phyloP scores from a whole-genome alignment of 1,140 invertebrate genomes.

The Sweltsa coloradensis region DNA sequence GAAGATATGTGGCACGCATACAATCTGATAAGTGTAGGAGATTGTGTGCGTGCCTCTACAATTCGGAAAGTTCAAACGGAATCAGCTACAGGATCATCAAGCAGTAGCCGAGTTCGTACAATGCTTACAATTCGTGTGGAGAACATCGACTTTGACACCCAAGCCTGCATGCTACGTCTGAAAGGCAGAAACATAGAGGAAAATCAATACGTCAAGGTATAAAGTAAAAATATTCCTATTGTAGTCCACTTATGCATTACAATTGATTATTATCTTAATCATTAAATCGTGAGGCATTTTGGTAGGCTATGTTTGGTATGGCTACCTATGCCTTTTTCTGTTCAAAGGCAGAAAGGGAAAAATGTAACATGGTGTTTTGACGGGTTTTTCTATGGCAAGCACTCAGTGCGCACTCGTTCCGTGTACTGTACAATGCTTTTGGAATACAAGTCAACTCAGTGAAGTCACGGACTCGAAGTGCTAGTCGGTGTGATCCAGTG shows the following conservation, averaged over 20 bases:
- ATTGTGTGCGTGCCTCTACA: slow-evolving; percentile 86
- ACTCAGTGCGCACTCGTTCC: no score
- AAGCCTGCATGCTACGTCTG: slow-evolving; percentile 83
- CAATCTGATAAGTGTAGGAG: slow-evolving; percentile 85
- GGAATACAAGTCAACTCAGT: no score
- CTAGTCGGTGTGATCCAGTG: no score
- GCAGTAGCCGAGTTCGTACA: slow-evolving; percentile 79
- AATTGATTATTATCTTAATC: neutral
- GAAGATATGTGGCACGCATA: slow-evolving; percentile 99
- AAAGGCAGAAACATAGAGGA: slow-evolving; percentile 95
- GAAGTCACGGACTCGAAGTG: no score
- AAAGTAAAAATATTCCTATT: neutral
- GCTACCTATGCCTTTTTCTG: no score
- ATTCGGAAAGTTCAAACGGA: slow-evolving; percentile 85
- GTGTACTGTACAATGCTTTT: no score
- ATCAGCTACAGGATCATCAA: slow-evolving; percentile 88
- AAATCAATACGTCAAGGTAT: slow-evolving; percentile 97
- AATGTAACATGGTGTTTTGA: no score
- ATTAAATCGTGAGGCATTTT: no score
- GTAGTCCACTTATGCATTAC: neutral
- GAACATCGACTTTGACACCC: slow-evolving; percentile 93
- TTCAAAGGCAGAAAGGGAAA: no score
- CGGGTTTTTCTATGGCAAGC: no score
- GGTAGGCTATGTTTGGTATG: no score
- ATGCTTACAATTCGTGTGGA: slow-evolving; percentile 90